Conservation (phyloP, 1,140 invertebrate genomes). For the Conus ventricosus region DNA sequence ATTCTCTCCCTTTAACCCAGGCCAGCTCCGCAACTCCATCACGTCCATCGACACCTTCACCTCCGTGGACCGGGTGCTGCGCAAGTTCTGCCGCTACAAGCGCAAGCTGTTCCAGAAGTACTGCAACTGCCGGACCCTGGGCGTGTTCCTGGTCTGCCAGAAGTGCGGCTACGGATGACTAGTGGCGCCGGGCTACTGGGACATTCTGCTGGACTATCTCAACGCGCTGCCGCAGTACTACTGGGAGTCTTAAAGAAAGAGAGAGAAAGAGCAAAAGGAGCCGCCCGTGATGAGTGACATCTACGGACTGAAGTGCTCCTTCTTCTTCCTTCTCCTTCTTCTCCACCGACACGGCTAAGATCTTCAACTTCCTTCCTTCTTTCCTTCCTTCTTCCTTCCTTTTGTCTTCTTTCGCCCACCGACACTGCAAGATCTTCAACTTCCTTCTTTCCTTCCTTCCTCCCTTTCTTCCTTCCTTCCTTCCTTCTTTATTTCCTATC, state of each 20-base stretch:
- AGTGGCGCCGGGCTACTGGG: conserved; percentile 47
- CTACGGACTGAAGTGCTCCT: not conserved
- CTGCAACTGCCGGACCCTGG: conserved; percentile 69
- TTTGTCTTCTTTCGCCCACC: too few species aligned
- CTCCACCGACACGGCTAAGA: too few species aligned
- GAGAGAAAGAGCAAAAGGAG: not conserved
- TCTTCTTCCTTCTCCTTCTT: too few species aligned
- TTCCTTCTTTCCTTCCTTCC: not conserved
- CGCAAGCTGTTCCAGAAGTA: conserved; percentile 63
- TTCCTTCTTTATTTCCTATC: not conserved
- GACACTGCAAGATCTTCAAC: not conserved
- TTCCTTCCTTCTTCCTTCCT: not conserved
- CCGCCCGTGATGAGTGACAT: too few species aligned
- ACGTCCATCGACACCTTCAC: conserved; percentile 62
- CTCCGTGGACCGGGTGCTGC: conserved; percentile 61
- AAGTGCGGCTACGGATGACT: conserved; percentile 64
- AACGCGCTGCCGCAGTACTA: conserved; percentile 40
- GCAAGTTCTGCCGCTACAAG: conserved; percentile 65
- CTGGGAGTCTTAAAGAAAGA: conserved; percentile 36
- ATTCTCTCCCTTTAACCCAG: conserved; percentile 30
- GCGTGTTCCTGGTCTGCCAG: conserved; percentile 70
- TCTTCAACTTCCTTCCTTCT: not conserved
- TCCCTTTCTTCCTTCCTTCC: too few species aligned
- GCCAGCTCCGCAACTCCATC: conserved; percentile 58
- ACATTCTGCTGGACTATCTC: conserved; percentile 45